phyloP scores from a whole-genome alignment of 2,113 vertebrate species.

The Sclerurus mexicanus region DNA sequence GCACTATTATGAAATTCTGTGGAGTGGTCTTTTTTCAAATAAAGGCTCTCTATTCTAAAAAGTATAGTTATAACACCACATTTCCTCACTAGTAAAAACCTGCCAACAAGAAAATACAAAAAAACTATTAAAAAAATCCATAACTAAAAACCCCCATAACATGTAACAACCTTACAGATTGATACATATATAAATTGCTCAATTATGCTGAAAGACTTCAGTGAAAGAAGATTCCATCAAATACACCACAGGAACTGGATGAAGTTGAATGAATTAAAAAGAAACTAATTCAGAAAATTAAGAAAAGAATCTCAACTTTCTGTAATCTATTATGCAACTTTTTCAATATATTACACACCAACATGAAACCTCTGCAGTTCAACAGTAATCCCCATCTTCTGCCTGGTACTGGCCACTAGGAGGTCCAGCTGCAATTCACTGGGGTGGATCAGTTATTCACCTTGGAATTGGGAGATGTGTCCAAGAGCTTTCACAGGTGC shows the following conservation, averaged over 20 bases:
- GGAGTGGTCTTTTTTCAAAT: neutral
- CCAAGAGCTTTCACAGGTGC: neutral
- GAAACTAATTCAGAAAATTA: neutral
- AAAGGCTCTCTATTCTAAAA: neutral
- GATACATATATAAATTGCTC: neutral
- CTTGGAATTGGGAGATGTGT: fast-evolving
- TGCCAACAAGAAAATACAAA: neutral
- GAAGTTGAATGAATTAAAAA: neutral
- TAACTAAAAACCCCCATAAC: neutral
- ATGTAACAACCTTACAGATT: neutral
- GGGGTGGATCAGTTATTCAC: neutral
- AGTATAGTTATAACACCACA: neutral
- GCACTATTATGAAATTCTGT: neutral
- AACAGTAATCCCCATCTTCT: neutral
- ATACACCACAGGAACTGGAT: neutral
- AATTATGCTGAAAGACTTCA: neutral
- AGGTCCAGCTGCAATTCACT: neutral
- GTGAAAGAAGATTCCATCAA: neutral
- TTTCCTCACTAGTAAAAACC: neutral
- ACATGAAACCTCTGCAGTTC: neutral
- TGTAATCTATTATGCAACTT: neutral
- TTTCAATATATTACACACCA: neutral
- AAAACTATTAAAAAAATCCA: neutral
- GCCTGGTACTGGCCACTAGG: neutral
- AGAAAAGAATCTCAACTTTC: neutral